These are phyloP conservation scores for Falco biarmicus DNA, from an alignment of 2,797 vertebrate species.

Conservation along the genomic window DNA sequence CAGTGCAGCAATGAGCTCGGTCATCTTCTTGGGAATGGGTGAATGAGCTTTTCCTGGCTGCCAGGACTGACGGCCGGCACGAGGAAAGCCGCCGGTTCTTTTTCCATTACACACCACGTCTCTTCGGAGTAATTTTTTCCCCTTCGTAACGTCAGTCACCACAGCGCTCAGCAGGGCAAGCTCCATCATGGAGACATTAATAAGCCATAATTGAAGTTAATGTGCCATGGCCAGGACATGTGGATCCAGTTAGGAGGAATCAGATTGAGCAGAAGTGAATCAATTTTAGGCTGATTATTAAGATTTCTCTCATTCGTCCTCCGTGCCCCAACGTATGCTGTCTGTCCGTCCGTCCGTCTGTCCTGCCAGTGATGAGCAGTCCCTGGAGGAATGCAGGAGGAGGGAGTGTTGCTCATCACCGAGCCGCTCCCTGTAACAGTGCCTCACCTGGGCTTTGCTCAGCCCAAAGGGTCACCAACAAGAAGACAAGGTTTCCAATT, in stretches of 20 bases:
- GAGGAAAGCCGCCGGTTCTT: background rate
- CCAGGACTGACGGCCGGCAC: slow-evolving; percentile 75
- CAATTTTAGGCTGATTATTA: slow-evolving; percentile 24
- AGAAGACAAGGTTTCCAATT: background rate
- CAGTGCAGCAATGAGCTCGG: background rate
- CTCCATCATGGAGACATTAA: slow-evolving; percentile 59
- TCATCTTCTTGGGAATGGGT: background rate
- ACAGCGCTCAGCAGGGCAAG: background rate
- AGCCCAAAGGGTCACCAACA: background rate
- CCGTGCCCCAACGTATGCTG: background rate
- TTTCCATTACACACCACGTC: background rate
- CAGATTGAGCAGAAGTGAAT: slow-evolving; percentile 35
- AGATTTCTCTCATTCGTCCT: background rate
- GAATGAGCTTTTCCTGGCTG: slow-evolving; percentile 58
- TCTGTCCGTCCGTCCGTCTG: background rate
- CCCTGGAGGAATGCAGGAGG: background rate
- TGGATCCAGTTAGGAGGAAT: slow-evolving; percentile 55
- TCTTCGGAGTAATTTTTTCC: slow-evolving; percentile 55
- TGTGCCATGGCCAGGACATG: slow-evolving; percentile 67
- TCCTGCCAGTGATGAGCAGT: background rate
- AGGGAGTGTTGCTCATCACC: background rate
- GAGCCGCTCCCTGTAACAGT: background rate
- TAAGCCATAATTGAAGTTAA: slow-evolving; percentile 82
- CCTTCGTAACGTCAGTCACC: slow-evolving; percentile 25
- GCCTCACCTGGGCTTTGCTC: background rate